Evolutionary conservation across 2,888 invertebrate genomes (phyloP).

Genomic region (Unio delphinus): DNA sequence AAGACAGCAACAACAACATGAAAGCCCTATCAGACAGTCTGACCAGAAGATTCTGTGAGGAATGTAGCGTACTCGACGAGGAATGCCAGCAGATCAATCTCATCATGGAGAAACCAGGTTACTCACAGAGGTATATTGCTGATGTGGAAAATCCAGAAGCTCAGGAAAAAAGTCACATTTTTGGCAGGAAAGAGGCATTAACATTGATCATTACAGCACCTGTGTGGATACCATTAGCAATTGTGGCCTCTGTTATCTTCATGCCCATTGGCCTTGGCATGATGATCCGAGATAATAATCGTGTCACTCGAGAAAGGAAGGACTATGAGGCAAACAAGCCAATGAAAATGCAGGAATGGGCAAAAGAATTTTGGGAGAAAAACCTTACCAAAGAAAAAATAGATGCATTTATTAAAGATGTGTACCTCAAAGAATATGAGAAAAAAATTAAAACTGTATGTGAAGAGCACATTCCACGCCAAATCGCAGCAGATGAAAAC

Average conservation of each 20-base stretch:
- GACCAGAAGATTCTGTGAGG: slow-evolving; percentile 22
- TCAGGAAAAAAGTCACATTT: slow-evolving; percentile 8
- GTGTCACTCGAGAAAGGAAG: slow-evolving; percentile 16
- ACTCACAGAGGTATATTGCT: slow-evolving; percentile 1
- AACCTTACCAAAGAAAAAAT: slow-evolving; percentile 22
- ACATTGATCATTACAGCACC: slow-evolving; percentile 40
- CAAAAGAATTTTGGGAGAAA: slow-evolving; percentile 15
- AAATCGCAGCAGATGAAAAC: slow-evolving; percentile 35
- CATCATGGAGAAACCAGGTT: slow-evolving; percentile 20
- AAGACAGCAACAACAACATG: slow-evolving; percentile 15
- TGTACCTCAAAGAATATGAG: slow-evolving; percentile 22
- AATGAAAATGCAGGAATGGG: slow-evolving; percentile 33
- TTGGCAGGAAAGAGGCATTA: slow-evolving; percentile 37
- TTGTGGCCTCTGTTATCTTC: slow-evolving; percentile 37
- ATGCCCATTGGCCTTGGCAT: slow-evolving; percentile 38
- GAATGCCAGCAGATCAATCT: slow-evolving; percentile 30
- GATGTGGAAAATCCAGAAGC: neutral
- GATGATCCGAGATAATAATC: slow-evolving; percentile 26
- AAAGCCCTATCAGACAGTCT: slow-evolving; percentile 20
- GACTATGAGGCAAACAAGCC: slow-evolving; percentile 30
- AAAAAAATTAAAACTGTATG: slow-evolving; percentile 32
- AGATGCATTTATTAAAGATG: slow-evolving; percentile 15
- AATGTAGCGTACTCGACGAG: slow-evolving; percentile 32
- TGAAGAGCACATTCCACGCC: slow-evolving; percentile 34
- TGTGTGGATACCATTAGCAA: slow-evolving; percentile 41